Evolutionary conservation across 1,140 invertebrate genomes (phyloP), one percentile per base, ranked within the genome.

Genomic region (Anthonomus grandis): DNA sequence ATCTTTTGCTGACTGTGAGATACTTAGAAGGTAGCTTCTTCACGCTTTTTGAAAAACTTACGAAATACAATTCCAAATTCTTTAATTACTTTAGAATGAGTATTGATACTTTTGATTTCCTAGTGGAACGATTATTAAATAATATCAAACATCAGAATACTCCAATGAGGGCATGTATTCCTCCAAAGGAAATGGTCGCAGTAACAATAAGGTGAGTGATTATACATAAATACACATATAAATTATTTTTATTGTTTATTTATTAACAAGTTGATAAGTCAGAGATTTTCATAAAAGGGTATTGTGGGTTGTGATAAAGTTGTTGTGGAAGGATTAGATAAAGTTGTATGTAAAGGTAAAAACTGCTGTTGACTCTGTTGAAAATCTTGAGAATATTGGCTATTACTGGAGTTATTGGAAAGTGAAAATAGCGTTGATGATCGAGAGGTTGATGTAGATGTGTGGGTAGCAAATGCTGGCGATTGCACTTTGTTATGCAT

Each of bases 31-130:
- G 37, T 39, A n/a, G 6, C n/a, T 31, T 31, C n/a, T 31, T 8
- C 27, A 31, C 27, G 27, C 27, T 31, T 8, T 31, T 8, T 39
- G 37, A 39, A 39, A 39, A 39, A 39, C 37, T 39, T 39, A 39
- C 5, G 5, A 13, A 39, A 17, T 9, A 15, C 13, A 39, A 39
- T 15, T 12, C 6, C 15, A 39, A 39, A 39, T 39, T 39, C 27
- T 31, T 31, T n/a, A 31, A 31, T 31, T 31, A 31, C 27, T 31
- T 31, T 31, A 8, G n/a, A 31, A 39, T 39, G 37, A 39, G 37
- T 39, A 39, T 13, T n/a, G 9, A 9, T 39, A 39, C 9, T 6
- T 39, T 39, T 39, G 37, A 39, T 39, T 6, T 39, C 13, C 37
- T 39, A 5, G 37, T 39, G 37, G 37, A 39, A 39, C 9, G 37